Percentiles rank a stretch among this genome's conserved stretches.
phyloP scores from a whole-genome alignment of 2,888 invertebrate genomes.

The Cyclophora punctaria region DNA sequence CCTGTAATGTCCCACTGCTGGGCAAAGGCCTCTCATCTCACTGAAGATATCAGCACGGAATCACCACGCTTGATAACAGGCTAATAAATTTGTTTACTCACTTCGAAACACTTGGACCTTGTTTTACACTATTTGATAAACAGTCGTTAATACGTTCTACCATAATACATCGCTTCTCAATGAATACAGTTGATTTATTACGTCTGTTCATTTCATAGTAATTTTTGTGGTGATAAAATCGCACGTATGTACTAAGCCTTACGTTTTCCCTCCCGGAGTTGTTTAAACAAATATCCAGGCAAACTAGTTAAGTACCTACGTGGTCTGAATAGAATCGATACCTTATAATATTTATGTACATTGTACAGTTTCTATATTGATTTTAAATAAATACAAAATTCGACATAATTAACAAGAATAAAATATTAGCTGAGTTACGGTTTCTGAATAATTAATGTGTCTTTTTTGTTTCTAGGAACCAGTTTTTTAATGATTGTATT shows the following conservation, averaged over 20 bases:
- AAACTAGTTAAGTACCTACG: constrained; percentile 56
- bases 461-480: neutral
- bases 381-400: constrained; percentile 9
- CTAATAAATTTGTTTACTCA: too few relatives aligned
- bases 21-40: too few relatives aligned
- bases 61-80: too few relatives aligned
- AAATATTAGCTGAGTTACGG: constrained; percentile 1
- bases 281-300: constrained; percentile 67
- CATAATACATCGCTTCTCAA: too few relatives aligned
- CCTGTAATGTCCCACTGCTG: too few relatives aligned
- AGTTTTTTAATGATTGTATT: neutral
- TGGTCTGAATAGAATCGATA: constrained; percentile 48
- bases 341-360: constrained; percentile 55
- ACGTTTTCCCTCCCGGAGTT: constrained; percentile 46
- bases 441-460: constrained; percentile 7
- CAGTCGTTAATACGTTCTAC: too few relatives aligned
- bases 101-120: too few relatives aligned
- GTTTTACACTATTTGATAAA: too few relatives aligned
- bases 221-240: constrained; percentile 3
- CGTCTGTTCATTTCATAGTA: too few relatives aligned
- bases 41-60: too few relatives aligned
- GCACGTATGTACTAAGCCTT: constrained; percentile 27
- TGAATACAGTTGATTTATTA: too few relatives aligned
- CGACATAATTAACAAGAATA: constrained; percentile 6
- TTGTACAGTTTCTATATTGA: constrained; percentile 23